Evolutionary conservation across 2,113 vertebrate genomes (phyloP), one percentile per base, ranked within the genome.

Genomic region (Lampris megalopsis): DNA sequence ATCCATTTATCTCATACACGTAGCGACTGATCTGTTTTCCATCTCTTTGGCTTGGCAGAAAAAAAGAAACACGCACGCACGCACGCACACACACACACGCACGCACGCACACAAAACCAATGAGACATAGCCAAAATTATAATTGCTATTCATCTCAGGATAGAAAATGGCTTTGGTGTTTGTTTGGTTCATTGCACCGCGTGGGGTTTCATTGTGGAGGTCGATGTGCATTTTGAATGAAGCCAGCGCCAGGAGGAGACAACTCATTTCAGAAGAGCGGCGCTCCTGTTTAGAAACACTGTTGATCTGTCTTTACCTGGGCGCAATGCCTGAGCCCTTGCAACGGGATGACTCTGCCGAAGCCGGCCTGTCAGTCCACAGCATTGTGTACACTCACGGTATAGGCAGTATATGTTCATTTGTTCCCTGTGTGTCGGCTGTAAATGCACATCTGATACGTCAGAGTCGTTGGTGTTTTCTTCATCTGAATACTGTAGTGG

Each of bases 101-200:
- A 24, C 24, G 24, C 24, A 24, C 24, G 24, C 24, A 24, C 24
- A 24, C 24, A 24, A 24, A 77, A 75, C 83, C 88, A 88, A 90
- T 85, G 88, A 85, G 80, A 88, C 83, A 84, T 78, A 90, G 63
- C 85, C 75, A 60, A 84, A 86, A 89, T 86, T 9, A 63, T 89
- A 90, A 90, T 91, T 92, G 84, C 79, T 87, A 83, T 90, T 89
- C 79, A 70, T 90, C 76, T 81, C 79, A 83, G 86, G 74, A 83
- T 79, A 24, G 79, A 67, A 89, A 86, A 89, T 81, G 82, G 82
- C 84, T 87, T 76, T 77, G 77, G 76, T 85, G 87, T 84, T 84
- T 83, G 85, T 89, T 84, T 87, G 87, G 87, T 87, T 82, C 70
- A 80, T 82, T 90, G 88, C 84, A 38, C 75, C 42, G 65, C 36